phyloP scores from a whole-genome alignment of 2,113 vertebrate species.

The Alouatta palliata region DNA sequence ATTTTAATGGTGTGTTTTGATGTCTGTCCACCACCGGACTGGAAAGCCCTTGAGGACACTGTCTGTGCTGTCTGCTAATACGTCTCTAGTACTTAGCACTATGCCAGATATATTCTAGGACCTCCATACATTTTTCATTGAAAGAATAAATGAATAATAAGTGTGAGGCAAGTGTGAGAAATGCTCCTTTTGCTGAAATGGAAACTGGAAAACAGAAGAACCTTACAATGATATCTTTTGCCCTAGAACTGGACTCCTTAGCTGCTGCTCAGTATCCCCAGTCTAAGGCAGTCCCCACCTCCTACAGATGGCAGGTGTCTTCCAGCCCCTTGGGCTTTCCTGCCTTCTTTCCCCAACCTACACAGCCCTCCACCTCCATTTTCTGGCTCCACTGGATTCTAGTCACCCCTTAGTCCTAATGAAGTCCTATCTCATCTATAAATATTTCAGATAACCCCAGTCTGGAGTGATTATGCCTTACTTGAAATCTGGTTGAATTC shows the following conservation, averaged over 20 bases:
- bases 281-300: neutral
- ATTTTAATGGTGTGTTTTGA: neutral
- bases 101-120: neutral
- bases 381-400: neutral
- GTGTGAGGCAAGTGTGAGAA: neutral
- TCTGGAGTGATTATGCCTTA: neutral
- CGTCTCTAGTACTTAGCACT: neutral
- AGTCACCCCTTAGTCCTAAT: neutral
- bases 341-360: neutral
- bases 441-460: neutral
- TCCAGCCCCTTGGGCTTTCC: neutral
- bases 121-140: neutral
- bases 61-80: neutral
- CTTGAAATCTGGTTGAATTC: neutral
- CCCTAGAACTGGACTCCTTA: neutral
- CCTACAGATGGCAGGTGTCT: neutral
- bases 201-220: conserved; percentile 23
- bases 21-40: neutral
- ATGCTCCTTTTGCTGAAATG: neutral
- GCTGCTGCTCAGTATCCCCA: neutral
- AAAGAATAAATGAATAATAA: conserved; percentile 8
- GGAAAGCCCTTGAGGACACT: neutral
- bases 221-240: neutral
- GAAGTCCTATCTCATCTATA: neutral
- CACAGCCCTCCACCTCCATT: neutral